These are phyloP conservation scores for Anas georgica DNA, from an alignment of 2,797 vertebrate species.

Conservation along the genomic window DNA sequence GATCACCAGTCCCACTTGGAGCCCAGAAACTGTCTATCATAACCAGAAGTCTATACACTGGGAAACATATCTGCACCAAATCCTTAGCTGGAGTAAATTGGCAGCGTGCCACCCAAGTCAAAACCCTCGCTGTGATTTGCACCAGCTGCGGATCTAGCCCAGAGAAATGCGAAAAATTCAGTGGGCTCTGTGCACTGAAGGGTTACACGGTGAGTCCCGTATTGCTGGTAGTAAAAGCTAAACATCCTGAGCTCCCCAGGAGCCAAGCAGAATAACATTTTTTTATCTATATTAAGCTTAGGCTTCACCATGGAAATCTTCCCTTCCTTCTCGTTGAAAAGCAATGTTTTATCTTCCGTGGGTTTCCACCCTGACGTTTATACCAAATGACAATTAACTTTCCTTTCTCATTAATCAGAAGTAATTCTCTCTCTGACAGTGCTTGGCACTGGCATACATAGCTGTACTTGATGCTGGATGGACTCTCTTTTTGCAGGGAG, in stretches of 20 bases:
- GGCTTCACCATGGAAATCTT: constrained; percentile 2
- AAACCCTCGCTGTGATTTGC: not conserved
- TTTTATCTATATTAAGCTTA: not conserved
- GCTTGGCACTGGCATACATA: not conserved
- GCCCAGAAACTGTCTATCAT: constrained; percentile 58
- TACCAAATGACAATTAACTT: constrained; percentile 50
- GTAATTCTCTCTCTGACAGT: constrained; percentile 26
- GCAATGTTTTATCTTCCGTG: constrained; percentile 3
- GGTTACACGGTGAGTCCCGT: not conserved
- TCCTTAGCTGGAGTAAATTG: constrained; percentile 35
- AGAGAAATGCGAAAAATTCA: not conserved
- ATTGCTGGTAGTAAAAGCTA: not conserved
- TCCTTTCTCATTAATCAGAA: constrained; percentile 53
- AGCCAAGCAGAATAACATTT: constrained; percentile 9
- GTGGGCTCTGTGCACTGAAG: not conserved
- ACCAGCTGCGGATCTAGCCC: not conserved
- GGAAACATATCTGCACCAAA: constrained; percentile 63
- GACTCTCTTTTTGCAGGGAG: not conserved
- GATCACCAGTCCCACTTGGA: constrained; percentile 14
- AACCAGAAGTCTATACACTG: constrained; percentile 63
- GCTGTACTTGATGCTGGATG: not conserved
- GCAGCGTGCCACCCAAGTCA: constrained; percentile 1
- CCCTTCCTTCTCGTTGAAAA: constrained; percentile 19
- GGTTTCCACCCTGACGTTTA: constrained; percentile 47
- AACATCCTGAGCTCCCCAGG: not conserved